A percentile compares a stretch with the other conserved stretches of the same genome.
These are phyloP conservation scores for Lepidurus apus DNA, from an alignment of 1,140 invertebrate genomes.

Conservation along the genomic window DNA sequence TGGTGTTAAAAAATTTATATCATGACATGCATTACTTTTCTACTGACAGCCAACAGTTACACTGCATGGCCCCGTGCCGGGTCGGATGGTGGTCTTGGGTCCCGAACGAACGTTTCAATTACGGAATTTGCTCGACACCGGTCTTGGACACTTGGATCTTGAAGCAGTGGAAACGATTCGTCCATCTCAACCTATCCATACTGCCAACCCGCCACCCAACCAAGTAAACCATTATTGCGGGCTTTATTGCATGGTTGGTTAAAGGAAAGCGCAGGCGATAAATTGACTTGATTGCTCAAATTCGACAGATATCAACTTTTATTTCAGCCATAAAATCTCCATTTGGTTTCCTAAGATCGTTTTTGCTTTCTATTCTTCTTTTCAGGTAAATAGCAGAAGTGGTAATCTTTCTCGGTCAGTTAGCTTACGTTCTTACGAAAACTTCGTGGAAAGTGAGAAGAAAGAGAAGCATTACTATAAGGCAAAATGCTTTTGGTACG, in stretches of 20 bases:
- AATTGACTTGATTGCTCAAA: background rate
- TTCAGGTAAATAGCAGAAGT: background rate
- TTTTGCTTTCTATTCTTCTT: background rate
- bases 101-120: constrained; percentile 35
- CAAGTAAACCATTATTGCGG: background rate
- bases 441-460: background rate
- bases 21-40: background rate
- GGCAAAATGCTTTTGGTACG: background rate
- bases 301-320: too few species aligned
- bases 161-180: background rate
- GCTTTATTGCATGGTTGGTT: background rate
- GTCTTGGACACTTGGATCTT: background rate
- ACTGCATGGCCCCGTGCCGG: constrained; percentile 23
- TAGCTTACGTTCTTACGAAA: background rate
- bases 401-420: background rate
- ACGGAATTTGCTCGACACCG: constrained; percentile 26
- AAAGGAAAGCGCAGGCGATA: background rate
- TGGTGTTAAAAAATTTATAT: background rate
- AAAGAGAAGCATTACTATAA: background rate
- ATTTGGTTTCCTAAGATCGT: background rate
- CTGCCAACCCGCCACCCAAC: background rate
- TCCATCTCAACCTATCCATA: background rate
- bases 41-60: background rate
- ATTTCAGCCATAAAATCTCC: too few species aligned
- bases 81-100: constrained; percentile 33